Base-by-base conservation (phyloP, 2,888 invertebrate species). In the Leptopilina drosophilae region DNA sequence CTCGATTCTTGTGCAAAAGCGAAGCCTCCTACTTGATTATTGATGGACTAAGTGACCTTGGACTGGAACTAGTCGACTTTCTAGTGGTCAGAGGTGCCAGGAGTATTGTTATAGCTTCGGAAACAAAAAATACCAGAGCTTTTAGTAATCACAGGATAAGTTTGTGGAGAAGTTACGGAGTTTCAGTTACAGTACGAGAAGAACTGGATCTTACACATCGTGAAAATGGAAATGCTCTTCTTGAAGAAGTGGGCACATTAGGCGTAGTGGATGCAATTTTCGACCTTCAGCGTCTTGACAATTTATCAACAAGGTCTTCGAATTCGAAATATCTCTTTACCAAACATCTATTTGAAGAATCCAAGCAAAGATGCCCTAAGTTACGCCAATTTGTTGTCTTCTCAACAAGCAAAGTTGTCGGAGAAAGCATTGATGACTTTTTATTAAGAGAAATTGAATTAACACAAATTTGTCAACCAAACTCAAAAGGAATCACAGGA, bases 11-110 rank as follows among this genome's bases (percentile, higher is more conserved):
- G 56, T 94, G 94, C 84, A 65, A 40, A 59, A 91, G 92, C 20
- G 90, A 92, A 84, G 86, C 93, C 90, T 40, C 93, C 0, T 93
- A 96, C 92, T 88, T 96, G 0, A 93, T 96, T 3, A 93, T 95
- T 4, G 96, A 96, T 14, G 97, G 98, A 42, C 93, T 98, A 0
- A 98, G 97, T 64, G 97, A 77, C 56, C 83, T 85, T 77, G 82
- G 83, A 62, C 53, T 85, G 6, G 83, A 85, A 65, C 67, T 85
- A 9, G 78, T 78, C 0, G 83, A 85, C 49, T 86, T 83, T 83
- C 56, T 86, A 5, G 73, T 84, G 11, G 76, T 76, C 0, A 77
- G 80, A 15, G 85, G 85, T 2, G 85, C 84, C 6, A 84, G 40
- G 49, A 79, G 81, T 64, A 53, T 86, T 3, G 79, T 86, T 9